phyloP scores from a whole-genome alignment of 1,140 invertebrate genomes.

The Spodoptera litura region DNA sequence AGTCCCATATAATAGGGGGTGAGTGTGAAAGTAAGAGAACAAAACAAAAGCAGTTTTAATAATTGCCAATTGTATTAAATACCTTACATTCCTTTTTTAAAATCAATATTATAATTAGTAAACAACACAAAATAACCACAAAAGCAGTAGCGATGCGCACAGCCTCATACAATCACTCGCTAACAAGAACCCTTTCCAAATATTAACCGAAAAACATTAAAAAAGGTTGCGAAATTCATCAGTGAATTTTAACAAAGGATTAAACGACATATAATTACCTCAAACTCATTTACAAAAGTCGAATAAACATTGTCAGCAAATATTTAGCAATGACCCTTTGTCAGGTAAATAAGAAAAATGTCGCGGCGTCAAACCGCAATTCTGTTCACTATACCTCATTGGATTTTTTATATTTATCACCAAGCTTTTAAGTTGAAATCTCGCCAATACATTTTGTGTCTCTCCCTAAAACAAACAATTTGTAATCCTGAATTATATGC shows the following conservation, averaged over 20 bases:
- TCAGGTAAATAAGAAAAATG: slow-evolving; percentile 78
- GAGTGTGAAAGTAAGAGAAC: too few species aligned
- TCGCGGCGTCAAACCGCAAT: slow-evolving; percentile 67
- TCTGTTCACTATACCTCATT: slow-evolving; percentile 76
- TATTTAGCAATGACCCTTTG: slow-evolving; percentile 73
- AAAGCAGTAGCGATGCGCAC: slow-evolving; percentile 12
- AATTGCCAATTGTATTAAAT: too few species aligned
- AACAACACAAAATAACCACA: neutral
- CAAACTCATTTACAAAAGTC: slow-evolving; percentile 77
- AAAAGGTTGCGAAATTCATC: slow-evolving; percentile 39
- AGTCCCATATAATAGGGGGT: too few species aligned
- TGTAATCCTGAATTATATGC: slow-evolving; percentile 85
- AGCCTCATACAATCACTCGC: neutral
- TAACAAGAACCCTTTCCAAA: slow-evolving; percentile 19
- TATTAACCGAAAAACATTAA: slow-evolving; percentile 8
- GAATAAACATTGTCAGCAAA: slow-evolving; percentile 64
- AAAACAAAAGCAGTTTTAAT: too few species aligned
- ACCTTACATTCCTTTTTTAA: too few species aligned
- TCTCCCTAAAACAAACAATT: slow-evolving; percentile 85
- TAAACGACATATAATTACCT: slow-evolving; percentile 68
- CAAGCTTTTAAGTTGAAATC: slow-evolving; percentile 77
- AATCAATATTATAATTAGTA: too few species aligned
- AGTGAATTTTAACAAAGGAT: slow-evolving; percentile 43
- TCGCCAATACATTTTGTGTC: slow-evolving; percentile 81
- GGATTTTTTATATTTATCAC: slow-evolving; percentile 80